Conservation (phyloP, 2,113 vertebrate genomes). For the Pholis gunnellus region DNA sequence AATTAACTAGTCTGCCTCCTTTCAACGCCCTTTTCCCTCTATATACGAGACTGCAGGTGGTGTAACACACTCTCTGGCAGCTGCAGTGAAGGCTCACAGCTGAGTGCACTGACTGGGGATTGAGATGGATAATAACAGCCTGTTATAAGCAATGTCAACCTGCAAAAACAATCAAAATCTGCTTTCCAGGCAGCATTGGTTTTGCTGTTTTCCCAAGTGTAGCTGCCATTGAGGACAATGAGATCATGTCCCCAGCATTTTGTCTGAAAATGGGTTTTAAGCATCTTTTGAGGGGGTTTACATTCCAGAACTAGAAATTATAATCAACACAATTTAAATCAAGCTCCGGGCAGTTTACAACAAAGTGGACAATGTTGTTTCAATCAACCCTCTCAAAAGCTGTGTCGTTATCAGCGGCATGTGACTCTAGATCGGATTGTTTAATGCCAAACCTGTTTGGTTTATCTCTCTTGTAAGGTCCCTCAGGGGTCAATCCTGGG, state of each 20-base stretch:
- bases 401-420: background rate
- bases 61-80: constrained; percentile 19
- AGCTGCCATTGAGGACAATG: background rate
- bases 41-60: constrained; percentile 21
- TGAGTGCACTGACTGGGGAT: constrained; percentile 4
- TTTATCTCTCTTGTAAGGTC: background rate
- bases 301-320: background rate
- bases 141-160: background rate
- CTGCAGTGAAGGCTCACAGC: constrained; percentile 8
- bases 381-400: background rate
- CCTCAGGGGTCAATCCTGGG: background rate
- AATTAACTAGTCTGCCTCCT: constrained; percentile 22
- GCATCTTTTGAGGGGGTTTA: background rate
- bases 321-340: background rate
- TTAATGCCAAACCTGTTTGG: background rate
- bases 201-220: background rate
- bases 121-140: constrained; percentile 6
- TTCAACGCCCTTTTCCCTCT: constrained; percentile 11
- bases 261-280: background rate
- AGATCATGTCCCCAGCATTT: background rate
- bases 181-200: background rate
- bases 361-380: background rate
- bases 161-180: constrained; percentile 2
- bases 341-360: background rate
- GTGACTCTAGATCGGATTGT: background rate